Conservation (phyloP, 1,140 invertebrate species). For the Cecropterus lyciades region DNA sequence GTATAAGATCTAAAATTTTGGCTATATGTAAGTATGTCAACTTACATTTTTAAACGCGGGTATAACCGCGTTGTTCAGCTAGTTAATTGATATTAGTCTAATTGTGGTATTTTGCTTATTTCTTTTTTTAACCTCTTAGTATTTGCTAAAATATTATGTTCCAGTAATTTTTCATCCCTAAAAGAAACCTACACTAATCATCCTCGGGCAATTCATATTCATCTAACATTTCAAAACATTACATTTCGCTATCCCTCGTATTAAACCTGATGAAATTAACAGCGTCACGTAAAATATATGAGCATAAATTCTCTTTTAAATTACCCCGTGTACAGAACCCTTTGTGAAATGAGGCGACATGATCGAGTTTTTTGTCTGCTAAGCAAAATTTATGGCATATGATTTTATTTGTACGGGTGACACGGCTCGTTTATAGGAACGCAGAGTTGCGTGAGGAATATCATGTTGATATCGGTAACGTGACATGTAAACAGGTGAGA, state of each 20-base stretch:
- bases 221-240: conserved; percentile 30
- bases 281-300: conserved; percentile 24
- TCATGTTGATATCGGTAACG: conserved; percentile 1
- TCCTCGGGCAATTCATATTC: conserved; percentile 20
- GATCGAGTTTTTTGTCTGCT: conserved; percentile 41
- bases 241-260: conserved; percentile 17
- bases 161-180: neutral
- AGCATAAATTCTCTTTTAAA: conserved; percentile 24
- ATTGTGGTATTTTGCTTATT: too few species aligned
- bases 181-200: conserved; percentile 18
- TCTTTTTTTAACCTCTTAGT: neutral
- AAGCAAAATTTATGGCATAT: conserved; percentile 48
- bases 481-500: neutral
- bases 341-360: conserved; percentile 31
- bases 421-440: conserved; percentile 16
- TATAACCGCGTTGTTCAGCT: too few species aligned
- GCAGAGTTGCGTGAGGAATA: conserved; percentile 7
- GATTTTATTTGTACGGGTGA: conserved; percentile 48
- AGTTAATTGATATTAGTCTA: too few species aligned
- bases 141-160: neutral
- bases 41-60: too few species aligned
- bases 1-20: too few species aligned
- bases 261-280: conserved; percentile 30
- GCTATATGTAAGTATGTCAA: too few species aligned
- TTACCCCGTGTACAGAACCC: conserved; percentile 25